Conservation (phyloP, 2,113 vertebrate genomes). For the Anhinga rufa region DNA sequence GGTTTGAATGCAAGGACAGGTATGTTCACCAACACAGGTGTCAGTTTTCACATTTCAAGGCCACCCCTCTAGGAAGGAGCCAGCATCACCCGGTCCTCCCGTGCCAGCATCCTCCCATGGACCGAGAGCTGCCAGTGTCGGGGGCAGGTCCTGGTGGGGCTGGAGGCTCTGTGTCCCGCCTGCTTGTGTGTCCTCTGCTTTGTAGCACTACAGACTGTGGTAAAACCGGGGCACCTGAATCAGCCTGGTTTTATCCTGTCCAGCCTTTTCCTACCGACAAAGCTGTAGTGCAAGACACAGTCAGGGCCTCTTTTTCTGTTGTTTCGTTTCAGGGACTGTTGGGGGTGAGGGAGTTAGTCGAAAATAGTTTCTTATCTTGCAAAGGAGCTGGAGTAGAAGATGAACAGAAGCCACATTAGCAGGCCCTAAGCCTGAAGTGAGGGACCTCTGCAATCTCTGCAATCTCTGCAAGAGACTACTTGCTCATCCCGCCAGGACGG, state of each 20-base stretch:
- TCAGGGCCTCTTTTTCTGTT: background rate
- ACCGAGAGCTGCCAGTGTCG: background rate
- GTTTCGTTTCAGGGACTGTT: background rate
- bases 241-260: rapidly evolving
- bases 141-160: background rate
- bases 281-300: background rate
- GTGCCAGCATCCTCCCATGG: background rate
- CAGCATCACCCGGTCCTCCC: background rate
- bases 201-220: background rate
- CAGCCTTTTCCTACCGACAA: rapidly evolving
- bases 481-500: background rate
- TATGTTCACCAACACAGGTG: background rate
- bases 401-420: background rate
- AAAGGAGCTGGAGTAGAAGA: background rate
- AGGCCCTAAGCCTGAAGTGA: background rate
- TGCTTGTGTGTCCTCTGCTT: background rate
- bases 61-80: background rate
- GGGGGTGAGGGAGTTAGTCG: background rate
- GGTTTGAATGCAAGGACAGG: background rate
- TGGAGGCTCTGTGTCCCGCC: background rate
- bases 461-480: background rate
- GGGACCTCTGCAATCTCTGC: background rate
- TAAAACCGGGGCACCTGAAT: background rate
- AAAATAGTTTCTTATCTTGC: background rate
- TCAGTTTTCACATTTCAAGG: background rate